A percentile compares a stretch with the other conserved stretches of the same genome.
These are phyloP conservation scores for Megalops cyprinoides DNA, from an alignment of 2,797 vertebrate genomes.

Conservation along the genomic window DNA sequence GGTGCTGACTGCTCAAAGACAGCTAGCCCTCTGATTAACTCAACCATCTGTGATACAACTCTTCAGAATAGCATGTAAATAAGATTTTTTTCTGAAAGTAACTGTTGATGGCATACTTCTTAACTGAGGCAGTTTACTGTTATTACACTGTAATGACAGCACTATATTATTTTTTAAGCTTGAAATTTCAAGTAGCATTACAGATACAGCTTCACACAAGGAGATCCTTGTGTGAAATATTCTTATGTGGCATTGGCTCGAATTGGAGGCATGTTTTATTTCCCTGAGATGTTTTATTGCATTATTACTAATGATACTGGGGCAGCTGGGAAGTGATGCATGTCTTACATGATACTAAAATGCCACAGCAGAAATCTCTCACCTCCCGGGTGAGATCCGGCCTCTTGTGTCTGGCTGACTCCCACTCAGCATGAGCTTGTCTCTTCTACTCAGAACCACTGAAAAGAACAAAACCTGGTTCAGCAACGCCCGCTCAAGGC, in stretches of 20 bases:
- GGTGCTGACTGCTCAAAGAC: too few relatives aligned
- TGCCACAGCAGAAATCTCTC: neutral
- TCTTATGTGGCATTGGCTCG: too few relatives aligned
- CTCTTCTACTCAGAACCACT: neutral
- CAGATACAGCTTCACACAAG: neutral
- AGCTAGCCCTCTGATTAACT: too few relatives aligned
- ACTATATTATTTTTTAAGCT: neutral
- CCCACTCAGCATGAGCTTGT: neutral
- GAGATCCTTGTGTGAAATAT: neutral
- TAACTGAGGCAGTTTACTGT: too few relatives aligned
- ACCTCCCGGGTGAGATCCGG: neutral
- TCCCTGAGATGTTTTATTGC: too few relatives aligned
- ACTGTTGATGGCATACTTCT: neutral
- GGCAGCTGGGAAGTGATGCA: neutral
- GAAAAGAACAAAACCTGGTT: neutral
- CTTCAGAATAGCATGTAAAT: too few relatives aligned
- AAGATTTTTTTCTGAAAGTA: neutral
- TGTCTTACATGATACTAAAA: neutral
- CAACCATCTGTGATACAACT: too few relatives aligned
- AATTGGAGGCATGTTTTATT: too few relatives aligned
- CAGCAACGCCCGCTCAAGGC: neutral
- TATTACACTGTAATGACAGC: neutral
- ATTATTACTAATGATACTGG: too few relatives aligned
- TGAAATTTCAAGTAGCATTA: neutral
- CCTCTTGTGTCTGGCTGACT: neutral